A percentile compares a stretch with the other conserved stretches of the same genome.
Conservation (phyloP, 1,140 invertebrate genomes). For the Lethrus apterus region DNA sequence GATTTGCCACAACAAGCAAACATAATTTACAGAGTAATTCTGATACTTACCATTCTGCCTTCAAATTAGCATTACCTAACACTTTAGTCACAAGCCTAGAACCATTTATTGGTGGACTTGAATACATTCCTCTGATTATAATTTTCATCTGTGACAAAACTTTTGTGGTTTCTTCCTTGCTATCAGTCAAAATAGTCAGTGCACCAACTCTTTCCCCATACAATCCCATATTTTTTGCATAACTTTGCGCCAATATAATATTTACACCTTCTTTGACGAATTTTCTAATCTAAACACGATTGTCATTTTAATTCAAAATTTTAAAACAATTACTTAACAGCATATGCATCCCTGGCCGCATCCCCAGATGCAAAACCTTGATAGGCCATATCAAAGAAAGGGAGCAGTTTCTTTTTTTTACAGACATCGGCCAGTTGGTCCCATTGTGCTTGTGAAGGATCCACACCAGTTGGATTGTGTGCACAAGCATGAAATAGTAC, state of each 20-base stretch:
- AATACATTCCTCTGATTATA: constrained; percentile 91
- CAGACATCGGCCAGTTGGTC: constrained; percentile 70
- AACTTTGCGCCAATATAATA: constrained; percentile 89
- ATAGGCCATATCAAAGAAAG: constrained; percentile 93
- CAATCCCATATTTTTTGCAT: constrained; percentile 95
- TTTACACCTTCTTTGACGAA: constrained; percentile 75
- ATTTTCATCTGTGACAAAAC: constrained; percentile 95
- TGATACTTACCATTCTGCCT: constrained; percentile 66
- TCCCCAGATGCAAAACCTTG: constrained; percentile 97
- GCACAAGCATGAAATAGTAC: constrained; percentile 93
- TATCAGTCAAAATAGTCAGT: constrained; percentile 72
- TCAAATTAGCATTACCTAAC: constrained; percentile 63
- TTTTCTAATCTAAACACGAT: constrained; percentile 20
- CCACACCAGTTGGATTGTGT: constrained; percentile 96
- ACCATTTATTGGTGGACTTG: constrained; percentile 94
- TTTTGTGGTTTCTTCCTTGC: constrained; percentile 74
- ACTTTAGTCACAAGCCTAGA: constrained; percentile 83
- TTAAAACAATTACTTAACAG: constrained; percentile 71
- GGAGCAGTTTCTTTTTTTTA: constrained; percentile 73
- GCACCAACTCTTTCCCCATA: constrained; percentile 90
- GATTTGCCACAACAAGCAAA: neutral
- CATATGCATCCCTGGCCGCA: constrained; percentile 84
- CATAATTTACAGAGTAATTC: constrained; percentile 1
- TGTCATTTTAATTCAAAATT: neutral
- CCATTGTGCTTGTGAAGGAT: constrained; percentile 83